Base-by-base conservation (phyloP, 1,140 invertebrate genomes). In the Drosophila auraria region DNA sequence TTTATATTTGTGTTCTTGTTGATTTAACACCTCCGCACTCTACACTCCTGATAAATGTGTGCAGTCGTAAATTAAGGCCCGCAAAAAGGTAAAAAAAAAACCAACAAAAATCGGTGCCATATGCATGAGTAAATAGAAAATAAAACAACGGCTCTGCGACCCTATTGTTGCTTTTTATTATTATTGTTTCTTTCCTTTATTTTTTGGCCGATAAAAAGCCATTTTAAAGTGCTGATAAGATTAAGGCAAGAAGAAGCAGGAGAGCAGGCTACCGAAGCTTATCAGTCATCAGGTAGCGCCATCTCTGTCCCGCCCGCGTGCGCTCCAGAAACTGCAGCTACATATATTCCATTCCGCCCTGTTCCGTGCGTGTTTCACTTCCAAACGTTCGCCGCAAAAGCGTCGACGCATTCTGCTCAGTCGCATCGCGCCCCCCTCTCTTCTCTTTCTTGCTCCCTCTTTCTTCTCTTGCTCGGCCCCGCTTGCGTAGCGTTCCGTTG, bases 1-100 rank as follows among this genome's bases (percentile, higher is more conserved):
- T 50, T 73, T 42, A 61, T 87, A 74, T 80, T 80, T 82, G 45
- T 61, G 57, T 71, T 78, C 58, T 50, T 87, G 76, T 78, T 87
- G 61, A 78, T 74, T 87, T 87, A 78, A 78, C 83, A 77, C 83
- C 71, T 87, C 45, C 23, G 61, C 27, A 40, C 30, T 40, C 66
- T 20, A 57, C 36, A 14, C 36, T 42, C n/a, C 12, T 51, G 44
- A 60, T 53, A 73, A 60, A 44, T 40, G 36, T 42, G 33, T 40
- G 63, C 45, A 53, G 27, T 61, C 38, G 30, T 73, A 73, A 74
- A 74, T 74, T 73, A 73, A 53, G 50, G 6, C 17, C 14, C 5
- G 23, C 44, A 30, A 63, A 14, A 47, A 30, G 11, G 27, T 17
- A 23, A 49, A 20, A 20, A 20, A 20, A 20, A 20, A 20, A 20